phyloP scores from a whole-genome alignment of 2,888 invertebrate species.

The Athalia cordata region DNA sequence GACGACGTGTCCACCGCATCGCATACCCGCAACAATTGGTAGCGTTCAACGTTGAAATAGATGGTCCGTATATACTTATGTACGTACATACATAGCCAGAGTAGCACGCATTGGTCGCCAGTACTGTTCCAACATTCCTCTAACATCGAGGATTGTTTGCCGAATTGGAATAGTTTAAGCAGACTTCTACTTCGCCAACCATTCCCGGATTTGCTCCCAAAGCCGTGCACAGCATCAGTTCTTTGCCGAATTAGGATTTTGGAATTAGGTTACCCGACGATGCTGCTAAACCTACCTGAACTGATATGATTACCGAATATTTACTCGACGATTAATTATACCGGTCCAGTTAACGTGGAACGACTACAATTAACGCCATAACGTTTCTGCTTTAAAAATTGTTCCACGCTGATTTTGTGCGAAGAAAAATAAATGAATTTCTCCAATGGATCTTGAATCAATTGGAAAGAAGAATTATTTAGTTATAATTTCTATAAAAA shows the following conservation, averaged over 20 bases:
- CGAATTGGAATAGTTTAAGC: constrained; percentile 63
- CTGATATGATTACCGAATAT: too few relatives aligned
- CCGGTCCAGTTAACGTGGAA: too few relatives aligned
- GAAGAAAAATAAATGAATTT: too few relatives aligned
- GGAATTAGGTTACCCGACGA: too few relatives aligned
- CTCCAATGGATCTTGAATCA: too few relatives aligned
- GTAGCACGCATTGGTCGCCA: constrained; percentile 8
- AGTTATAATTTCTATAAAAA: too few relatives aligned
- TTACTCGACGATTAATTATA: too few relatives aligned
- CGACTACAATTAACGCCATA: too few relatives aligned
- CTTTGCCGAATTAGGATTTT: constrained; percentile 10
- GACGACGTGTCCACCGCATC: background rate
- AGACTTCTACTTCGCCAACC: constrained; percentile 15
- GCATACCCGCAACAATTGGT: background rate
- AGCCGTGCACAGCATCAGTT: background rate
- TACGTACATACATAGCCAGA: background rate
- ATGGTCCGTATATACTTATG: background rate
- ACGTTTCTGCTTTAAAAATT: too few relatives aligned
- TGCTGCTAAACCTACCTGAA: too few relatives aligned
- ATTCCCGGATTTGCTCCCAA: background rate
- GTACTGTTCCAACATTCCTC: constrained; percentile 52
- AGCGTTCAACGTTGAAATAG: constrained; percentile 2
- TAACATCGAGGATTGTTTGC: constrained; percentile 63
- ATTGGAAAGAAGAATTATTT: too few relatives aligned
- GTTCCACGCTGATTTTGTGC: too few relatives aligned